Evolutionary conservation across 1,140 invertebrate species (phyloP).

Genomic region (Heliothis virescens): DNA sequence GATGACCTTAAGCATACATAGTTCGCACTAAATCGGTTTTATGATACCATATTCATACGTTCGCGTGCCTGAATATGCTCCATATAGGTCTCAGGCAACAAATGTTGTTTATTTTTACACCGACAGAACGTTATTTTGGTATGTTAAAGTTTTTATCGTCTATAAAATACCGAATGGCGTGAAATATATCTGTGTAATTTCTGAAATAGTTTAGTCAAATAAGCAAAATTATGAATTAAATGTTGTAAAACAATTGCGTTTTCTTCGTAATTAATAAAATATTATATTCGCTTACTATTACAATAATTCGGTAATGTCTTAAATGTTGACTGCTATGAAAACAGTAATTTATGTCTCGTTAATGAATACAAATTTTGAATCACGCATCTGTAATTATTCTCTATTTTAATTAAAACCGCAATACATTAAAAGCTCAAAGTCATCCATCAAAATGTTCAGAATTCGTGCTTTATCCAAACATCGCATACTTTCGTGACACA

Average conservation of each 20-base stretch:
- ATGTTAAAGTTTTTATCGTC: conserved; percentile 1
- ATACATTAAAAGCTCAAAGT: conserved; percentile 3
- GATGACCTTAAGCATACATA: neutral
- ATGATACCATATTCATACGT: neutral
- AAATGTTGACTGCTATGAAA: neutral
- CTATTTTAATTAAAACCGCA: conserved; percentile 14
- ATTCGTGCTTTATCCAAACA: neutral
- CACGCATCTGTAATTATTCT: too few relatives aligned
- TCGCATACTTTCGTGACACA: conserved; percentile 17
- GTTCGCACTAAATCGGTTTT: neutral
- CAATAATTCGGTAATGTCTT: neutral
- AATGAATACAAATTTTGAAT: too few relatives aligned
- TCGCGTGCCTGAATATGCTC: neutral
- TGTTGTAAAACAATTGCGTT: neutral
- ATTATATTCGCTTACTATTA: too few relatives aligned
- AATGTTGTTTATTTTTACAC: conserved; percentile 5
- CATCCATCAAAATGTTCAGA: conserved; percentile 5
- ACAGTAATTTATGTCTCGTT: too few relatives aligned
- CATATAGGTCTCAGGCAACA: neutral
- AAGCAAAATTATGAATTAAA: too few relatives aligned
- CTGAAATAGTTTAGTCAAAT: too few relatives aligned
- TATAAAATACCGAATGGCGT: neutral
- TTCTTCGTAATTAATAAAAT: neutral
- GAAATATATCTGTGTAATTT: neutral
- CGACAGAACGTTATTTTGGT: conserved; percentile 1